Base-by-base conservation (phyloP, 2,888 invertebrate genomes). In the Vannuccia rotundouncinata region DNA sequence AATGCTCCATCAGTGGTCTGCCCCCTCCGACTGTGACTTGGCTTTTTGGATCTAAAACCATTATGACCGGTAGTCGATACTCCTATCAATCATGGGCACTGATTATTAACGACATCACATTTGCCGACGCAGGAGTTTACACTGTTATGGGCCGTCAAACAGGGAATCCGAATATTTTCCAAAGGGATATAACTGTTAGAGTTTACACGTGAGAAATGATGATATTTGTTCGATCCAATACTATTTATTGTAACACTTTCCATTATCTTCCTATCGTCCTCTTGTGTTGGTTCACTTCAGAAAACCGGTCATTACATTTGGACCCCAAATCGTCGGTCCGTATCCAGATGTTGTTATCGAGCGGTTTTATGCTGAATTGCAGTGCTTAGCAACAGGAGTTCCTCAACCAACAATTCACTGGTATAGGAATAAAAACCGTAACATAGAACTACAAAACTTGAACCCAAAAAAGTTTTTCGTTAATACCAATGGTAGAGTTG, bases 311-410 rank as follows among this genome's bases (percentile, higher is more conserved):
- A 79, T 79, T 10, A 79, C 31, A 1, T 75, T 29, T 2, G 79
- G 79, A 75, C 79, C 79, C 0, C 66, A 29, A 0, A 60, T 79
- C 1, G 5, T 79, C 1, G 29, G 79, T 29, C 79, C 73, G 1
- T 17, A 29, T 29, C 10, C n/a, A 28, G 66, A 74, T n/a, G 59
- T 76, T 79, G 74, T 79, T 10, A 29, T 66, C 31, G 74, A 79
- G 30, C 2, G 31, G 13, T 60, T 29, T 29, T 60, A 79, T 31
- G 29, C 66, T 74, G 66, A 66, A 73, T 29, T 79, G n/a, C 59
- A 79, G 77, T 79, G 79, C 74, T 2, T 77, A 27, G 79, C 79
- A 1, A 29, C 59, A 79, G 79, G 79, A 29, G 74, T 73, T 30
- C 79, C 79, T n/a, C 73, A 29, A 22, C 79, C 79, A 17, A 79